These are phyloP conservation scores for Cloeon dipterum DNA, from an alignment of 2,888 invertebrate genomes.

Conservation along the genomic window DNA sequence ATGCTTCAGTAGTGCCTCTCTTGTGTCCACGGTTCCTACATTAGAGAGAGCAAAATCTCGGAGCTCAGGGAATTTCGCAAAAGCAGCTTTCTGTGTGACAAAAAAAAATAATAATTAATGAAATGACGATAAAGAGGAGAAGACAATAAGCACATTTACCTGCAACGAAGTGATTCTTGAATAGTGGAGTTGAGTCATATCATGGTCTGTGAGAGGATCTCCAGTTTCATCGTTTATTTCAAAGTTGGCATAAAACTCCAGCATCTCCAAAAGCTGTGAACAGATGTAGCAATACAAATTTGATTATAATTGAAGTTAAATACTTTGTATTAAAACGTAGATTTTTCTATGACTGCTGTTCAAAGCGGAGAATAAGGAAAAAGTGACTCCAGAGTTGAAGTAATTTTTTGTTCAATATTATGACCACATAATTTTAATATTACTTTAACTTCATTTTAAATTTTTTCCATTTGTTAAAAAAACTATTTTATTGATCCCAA, in stretches of 20 bases:
- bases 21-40: constrained; percentile 85
- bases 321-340: too few species aligned
- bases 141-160: constrained; percentile 23
- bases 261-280: constrained; percentile 71
- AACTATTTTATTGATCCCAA: too few species aligned
- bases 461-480: too few species aligned
- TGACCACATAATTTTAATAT: too few species aligned
- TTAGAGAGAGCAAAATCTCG: constrained; percentile 74
- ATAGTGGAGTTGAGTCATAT: constrained; percentile 87
- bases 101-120: background rate
- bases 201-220: constrained; percentile 77
- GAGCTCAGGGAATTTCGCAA: constrained; percentile 72
- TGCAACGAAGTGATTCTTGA: constrained; percentile 76
- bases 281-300: constrained; percentile 8
- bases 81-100: constrained; percentile 56
- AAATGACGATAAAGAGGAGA: constrained; percentile 3
- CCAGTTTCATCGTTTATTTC: constrained; percentile 95
- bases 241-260: constrained; percentile 90
- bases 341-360: too few species aligned
- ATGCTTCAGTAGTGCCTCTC: constrained; percentile 60
- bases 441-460: too few species aligned
- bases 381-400: too few species aligned
- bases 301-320: too few species aligned
- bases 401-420: too few species aligned
- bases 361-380: too few species aligned